phyloP scores from a whole-genome alignment of 2,113 vertebrate genomes.

The Nesoenas mayeri region DNA sequence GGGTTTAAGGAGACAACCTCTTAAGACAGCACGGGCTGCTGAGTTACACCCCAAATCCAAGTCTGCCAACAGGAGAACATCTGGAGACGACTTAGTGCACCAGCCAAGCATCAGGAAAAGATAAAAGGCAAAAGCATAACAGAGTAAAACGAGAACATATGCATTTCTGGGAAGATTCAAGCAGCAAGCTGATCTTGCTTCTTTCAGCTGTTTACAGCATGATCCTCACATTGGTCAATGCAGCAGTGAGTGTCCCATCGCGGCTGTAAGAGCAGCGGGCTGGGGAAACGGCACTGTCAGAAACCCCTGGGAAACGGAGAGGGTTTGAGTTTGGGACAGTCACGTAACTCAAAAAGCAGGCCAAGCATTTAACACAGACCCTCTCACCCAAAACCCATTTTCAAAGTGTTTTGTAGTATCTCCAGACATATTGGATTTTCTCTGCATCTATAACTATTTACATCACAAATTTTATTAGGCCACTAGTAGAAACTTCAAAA shows the following conservation, averaged over 20 bases:
- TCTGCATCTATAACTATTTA: rapidly evolving
- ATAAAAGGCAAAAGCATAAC: rapidly evolving
- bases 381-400: not conserved
- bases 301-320: not conserved
- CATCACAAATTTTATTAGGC: rapidly evolving
- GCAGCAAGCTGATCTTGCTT: not conserved
- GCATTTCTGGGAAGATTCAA: not conserved
- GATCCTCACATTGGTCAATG: rapidly evolving
- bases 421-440: rapidly evolving
- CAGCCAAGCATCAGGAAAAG: not conserved
- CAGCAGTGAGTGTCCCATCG: rapidly evolving
- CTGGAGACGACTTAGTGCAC: rapidly evolving
- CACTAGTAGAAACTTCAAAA: too few species aligned
- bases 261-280: rapidly evolving
- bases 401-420: not conserved
- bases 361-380: rapidly evolving
- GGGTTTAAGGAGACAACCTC: not conserved
- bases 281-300: rapidly evolving
- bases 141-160: rapidly evolving
- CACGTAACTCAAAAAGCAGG: rapidly evolving
- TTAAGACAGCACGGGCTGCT: not conserved
- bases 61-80: not conserved
- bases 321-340: rapidly evolving
- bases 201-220: rapidly evolving
- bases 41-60: not conserved